Evolutionary conservation across 2,113 vertebrate genomes (phyloP).

Genomic region (Oenanthe oenanthe): DNA sequence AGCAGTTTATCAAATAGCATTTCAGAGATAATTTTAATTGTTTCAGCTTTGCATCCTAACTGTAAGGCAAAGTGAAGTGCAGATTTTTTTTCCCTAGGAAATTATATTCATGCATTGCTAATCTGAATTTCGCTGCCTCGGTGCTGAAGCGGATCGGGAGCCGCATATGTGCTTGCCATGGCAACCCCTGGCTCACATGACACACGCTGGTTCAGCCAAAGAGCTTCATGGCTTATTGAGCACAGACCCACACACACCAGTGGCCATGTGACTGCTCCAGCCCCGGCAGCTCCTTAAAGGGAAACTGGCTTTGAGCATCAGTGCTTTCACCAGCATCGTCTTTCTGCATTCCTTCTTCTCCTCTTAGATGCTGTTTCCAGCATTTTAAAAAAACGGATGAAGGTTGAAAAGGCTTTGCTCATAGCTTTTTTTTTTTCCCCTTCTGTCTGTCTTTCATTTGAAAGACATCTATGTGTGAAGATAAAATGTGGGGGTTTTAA

Average conservation of each 20-base stretch:
- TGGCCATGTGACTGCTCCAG: slow-evolving; percentile 32
- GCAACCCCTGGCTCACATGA: slow-evolving; percentile 60
- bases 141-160: background rate
- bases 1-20: background rate
- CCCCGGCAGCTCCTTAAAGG: slow-evolving; percentile 4
- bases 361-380: background rate
- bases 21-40: background rate
- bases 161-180: slow-evolving; percentile 54
- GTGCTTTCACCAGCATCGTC: background rate
- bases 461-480: background rate
- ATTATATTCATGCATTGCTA: background rate
- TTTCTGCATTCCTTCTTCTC: fast-evolving
- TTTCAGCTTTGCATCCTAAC: background rate
- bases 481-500: fast-evolving
- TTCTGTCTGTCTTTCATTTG: background rate
- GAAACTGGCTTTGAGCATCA: background rate
- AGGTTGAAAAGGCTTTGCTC: background rate
- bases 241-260: background rate
- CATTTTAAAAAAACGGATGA: background rate
- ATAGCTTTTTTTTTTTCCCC: background rate
- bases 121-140: background rate
- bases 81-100: background rate
- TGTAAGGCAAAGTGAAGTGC: background rate
- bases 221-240: slow-evolving; percentile 26
- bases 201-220: background rate